These are phyloP conservation scores for Cladorhizidae sp. DNA, from an alignment of 37 sponge, comb jelly and placozoan genomes.

Conservation along the genomic window DNA sequence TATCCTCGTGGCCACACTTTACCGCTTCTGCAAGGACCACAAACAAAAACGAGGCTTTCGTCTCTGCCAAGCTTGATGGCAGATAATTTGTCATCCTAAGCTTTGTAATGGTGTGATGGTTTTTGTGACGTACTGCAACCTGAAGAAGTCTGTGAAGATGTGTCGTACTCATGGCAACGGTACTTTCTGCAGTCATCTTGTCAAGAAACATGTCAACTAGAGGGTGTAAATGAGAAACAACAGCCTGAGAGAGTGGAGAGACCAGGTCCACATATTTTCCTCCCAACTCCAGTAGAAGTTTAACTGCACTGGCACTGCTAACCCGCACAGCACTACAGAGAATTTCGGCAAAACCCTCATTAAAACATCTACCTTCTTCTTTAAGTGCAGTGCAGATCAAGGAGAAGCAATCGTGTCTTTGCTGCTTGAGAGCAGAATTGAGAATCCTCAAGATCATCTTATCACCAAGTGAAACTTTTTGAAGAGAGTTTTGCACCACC, in stretches of 20 bases:
- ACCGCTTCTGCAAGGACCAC: constrained; percentile 19
- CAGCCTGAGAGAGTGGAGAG: neutral
- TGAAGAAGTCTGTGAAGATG: neutral
- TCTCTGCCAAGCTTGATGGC: neutral
- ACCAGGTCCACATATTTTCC: neutral
- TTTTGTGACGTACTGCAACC: neutral
- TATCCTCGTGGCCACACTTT: constrained; percentile 8
- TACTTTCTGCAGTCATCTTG: neutral
- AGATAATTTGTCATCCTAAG: neutral
- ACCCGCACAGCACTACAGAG: constrained; percentile 10
- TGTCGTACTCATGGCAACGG: no score
- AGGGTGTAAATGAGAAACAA: neutral
- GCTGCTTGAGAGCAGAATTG: neutral
- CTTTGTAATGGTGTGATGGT: neutral
- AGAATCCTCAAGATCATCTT: neutral
- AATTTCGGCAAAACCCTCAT: neutral
- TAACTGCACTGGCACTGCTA: constrained; percentile 6
- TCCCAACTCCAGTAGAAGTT: constrained; percentile 4
- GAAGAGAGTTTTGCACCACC: neutral
- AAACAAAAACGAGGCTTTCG: constrained; percentile 17
- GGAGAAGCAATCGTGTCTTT: neutral
- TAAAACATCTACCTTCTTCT: no score
- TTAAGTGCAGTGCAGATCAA: no score
- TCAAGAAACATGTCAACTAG: neutral
- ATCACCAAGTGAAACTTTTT: neutral